Base-by-base conservation (phyloP, 2,888 invertebrate species). In the Eucriotettix oculatus region DNA sequence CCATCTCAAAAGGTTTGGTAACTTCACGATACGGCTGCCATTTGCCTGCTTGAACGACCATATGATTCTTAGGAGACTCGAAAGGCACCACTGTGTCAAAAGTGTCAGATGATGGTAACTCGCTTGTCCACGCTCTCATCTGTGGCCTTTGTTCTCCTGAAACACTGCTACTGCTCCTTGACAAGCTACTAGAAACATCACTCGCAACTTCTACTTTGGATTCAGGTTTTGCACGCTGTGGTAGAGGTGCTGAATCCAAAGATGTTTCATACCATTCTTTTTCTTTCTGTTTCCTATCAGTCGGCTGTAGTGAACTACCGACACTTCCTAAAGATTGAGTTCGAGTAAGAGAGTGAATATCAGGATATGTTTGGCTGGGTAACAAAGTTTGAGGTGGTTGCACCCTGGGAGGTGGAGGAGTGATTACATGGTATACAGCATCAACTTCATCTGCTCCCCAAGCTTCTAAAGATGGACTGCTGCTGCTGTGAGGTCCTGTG, bases 1-100 rank as follows among this genome's bases (percentile, higher is more conserved):
- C 87, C 90, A 96, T 94, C 78, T 96, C 96, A 75, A 95, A 97
- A 5, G 96, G 96, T 72, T 97, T 97, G 0, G 91, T 90, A 60
- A 92, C 90, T 76, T 97, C 96, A 69, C 90, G 82, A 71, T 91
- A 92, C 0, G 92, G 92, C 72, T 90, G 90, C 76, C 88, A 91
- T 68, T 88, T 90, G 44, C 91, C 92, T 65, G 89, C 87, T 69
- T 90, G 88, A 43, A 93, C 88, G 0, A 93, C 80, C 1, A 89
- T 91, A 70, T 90, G 81, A 70, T 88, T 90, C 70, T 86, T 86
- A 0, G 90, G 87, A 10, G 89, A 87, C 68, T 88, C 89, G 63
- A 85, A 76, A 29, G 83, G 81, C 57, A 84, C 74, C 66, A 63
- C 67, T n/a, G 66, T 65, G 42, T 67, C 66, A 59, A 61, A 63